These are phyloP conservation scores for Plecotus auritus DNA, from an alignment of 2,113 vertebrate genomes.

Conservation along the genomic window DNA sequence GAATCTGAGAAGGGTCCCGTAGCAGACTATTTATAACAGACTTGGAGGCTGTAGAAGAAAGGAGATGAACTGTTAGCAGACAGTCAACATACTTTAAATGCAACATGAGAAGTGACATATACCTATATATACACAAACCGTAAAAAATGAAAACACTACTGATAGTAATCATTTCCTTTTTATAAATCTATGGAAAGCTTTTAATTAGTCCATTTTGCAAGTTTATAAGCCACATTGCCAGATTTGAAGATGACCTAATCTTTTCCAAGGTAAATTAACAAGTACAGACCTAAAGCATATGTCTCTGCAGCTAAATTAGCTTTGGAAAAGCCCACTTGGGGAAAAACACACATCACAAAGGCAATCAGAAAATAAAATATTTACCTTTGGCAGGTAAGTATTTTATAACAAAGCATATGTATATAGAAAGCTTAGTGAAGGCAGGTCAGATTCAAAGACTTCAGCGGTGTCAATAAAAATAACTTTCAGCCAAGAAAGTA, in stretches of 20 bases:
- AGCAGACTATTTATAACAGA: conserved; percentile 93
- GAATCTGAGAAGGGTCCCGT: conserved; percentile 93
- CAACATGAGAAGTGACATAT: conserved; percentile 52
- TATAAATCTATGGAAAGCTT: conserved; percentile 37
- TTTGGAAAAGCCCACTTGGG: conserved; percentile 21
- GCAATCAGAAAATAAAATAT: conserved; percentile 41
- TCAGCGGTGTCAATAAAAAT: not conserved
- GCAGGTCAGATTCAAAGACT: conserved; percentile 9
- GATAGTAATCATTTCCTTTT: conserved; percentile 12
- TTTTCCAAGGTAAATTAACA: conserved; percentile 71
- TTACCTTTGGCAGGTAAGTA: conserved; percentile 32
- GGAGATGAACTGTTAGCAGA: conserved; percentile 73
- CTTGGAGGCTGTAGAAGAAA: conserved; percentile 88
- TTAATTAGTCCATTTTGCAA: conserved; percentile 69
- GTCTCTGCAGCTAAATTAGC: conserved; percentile 57
- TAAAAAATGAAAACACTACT: conserved; percentile 41
- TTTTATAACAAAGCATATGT: conserved; percentile 34
- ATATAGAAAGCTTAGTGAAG: not conserved
- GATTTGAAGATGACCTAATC: conserved; percentile 66
- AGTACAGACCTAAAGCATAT: conserved; percentile 57
- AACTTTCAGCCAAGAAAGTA: not conserved
- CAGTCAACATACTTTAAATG: conserved; percentile 67
- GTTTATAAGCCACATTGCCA: conserved; percentile 52
- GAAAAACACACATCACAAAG: not conserved
- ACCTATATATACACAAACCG: conserved; percentile 27